Evolutionary conservation across 2,888 invertebrate genomes (phyloP), one percentile per base, ranked within the genome.

Genomic region (Nycteola revayana): DNA sequence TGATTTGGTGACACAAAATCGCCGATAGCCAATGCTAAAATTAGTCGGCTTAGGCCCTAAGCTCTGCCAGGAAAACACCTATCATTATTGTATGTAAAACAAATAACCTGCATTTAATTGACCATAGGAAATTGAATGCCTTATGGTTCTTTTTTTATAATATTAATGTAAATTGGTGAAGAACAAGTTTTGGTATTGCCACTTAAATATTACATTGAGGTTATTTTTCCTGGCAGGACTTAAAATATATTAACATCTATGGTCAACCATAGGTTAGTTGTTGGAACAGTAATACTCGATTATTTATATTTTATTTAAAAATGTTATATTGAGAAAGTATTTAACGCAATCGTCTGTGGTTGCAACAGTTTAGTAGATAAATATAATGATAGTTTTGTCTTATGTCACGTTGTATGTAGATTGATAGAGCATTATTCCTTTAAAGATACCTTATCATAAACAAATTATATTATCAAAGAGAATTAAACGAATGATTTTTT

Each of bases 271-370:
- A 71, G 82, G 66, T 59, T 66, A 70, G 74, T 83, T 84, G 84
- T 84, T 85, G 82, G 76, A 83, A 85, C 83, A 70, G 71, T 82
- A 87, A 87, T 87, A 87, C 87, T 87, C 86, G 81, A 81, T 83
- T 85, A 82, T 86, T 87, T 86, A 84, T 85, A 79, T 84, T 83
- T 85, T 83, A 82, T 84, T 84, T 84, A 73, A 82, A 47, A 78
- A 71, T 63, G 59, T 70, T 81, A 78, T 81, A 75, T 71, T 72
- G 64, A 50, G 36, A 72, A 69, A 70, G 76, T 80, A 79, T 75
- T 67, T 62, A 68, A 61, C 47, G 54, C 57, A 47, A 49, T 48
- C 66, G 62, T 73, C 62, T 79, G 75, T 61, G 64, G 75, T 80
- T 81, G 68, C 83, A 80, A 75, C 79, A 65, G 55, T 67, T 68